Conservation (phyloP, 2,113 vertebrate genomes). For the Poecilia latipinna region DNA sequence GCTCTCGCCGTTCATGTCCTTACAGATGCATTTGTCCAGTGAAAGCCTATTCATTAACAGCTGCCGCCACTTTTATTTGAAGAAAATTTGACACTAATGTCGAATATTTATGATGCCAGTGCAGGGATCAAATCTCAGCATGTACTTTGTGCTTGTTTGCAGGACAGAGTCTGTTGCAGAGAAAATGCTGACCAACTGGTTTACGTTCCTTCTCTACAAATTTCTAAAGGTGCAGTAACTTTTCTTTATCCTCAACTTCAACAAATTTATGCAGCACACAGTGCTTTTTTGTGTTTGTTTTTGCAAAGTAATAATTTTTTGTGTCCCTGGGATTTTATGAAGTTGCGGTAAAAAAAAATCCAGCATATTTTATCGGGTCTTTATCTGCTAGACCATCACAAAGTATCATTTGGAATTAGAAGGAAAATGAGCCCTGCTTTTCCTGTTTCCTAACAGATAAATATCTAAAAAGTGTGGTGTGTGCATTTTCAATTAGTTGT, state of each 20-base stretch:
- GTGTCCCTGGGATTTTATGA: background rate
- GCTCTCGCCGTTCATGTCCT: slow-evolving; percentile 49
- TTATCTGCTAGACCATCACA: background rate
- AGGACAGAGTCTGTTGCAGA: slow-evolving; percentile 79
- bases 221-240: slow-evolving; percentile 72
- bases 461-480: background rate
- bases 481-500: background rate
- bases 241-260: background rate
- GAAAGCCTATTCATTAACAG: slow-evolving; percentile 65
- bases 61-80: slow-evolving; percentile 47
- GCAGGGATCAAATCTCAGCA: slow-evolving; percentile 46
- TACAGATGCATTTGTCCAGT: slow-evolving; percentile 65
- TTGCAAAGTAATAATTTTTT: background rate
- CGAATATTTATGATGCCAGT: slow-evolving; percentile 65
- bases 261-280: background rate
- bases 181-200: slow-evolving; percentile 81
- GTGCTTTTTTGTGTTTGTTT: too few relatives aligned
- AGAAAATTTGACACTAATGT: slow-evolving; percentile 56
- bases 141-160: slow-evolving; percentile 46
- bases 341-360: background rate
- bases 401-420: too few relatives aligned
- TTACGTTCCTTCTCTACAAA: slow-evolving; percentile 78
- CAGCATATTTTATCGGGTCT: too few relatives aligned
- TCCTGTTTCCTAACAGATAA: background rate
- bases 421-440: too few relatives aligned